phyloP scores from a whole-genome alignment of 2,113 vertebrate species.

The Callithrix jacchus region DNA sequence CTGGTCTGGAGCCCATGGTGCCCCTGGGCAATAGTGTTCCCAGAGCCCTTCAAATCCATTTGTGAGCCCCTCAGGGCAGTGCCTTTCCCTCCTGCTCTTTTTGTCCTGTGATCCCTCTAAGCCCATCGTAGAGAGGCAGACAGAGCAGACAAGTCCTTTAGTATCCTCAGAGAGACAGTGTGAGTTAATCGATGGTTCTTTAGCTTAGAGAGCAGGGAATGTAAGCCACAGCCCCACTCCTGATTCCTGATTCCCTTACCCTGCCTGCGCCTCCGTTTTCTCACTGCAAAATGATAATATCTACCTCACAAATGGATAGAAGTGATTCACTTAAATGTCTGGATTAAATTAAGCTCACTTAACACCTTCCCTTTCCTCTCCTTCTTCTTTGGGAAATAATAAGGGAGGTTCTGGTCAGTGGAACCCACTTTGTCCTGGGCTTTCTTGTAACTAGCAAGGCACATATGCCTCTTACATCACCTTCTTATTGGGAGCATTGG shows the following conservation, averaged over 20 bases:
- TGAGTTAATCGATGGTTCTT: neutral
- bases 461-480: neutral
- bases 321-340: neutral
- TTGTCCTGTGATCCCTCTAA: no score
- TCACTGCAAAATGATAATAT: neutral
- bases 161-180: neutral
- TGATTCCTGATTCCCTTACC: no score
- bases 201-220: neutral
- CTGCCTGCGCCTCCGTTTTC: neutral
- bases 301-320: neutral
- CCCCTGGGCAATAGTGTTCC: neutral
- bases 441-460: neutral
- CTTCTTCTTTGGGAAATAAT: neutral
- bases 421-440: neutral
- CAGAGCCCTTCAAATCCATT: neutral
- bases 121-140: neutral
- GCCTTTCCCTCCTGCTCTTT: neutral
- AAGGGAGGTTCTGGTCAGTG: neutral
- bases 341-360: neutral
- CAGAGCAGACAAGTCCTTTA: accelerated
- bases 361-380: neutral
- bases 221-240: neutral
- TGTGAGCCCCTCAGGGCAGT: neutral
- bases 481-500: neutral
- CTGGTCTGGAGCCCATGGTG: neutral